Percentiles rank a stretch among this genome's conserved stretches.
Evolutionary conservation across 2,113 vertebrate genomes (phyloP).

Genomic region (Perognathus longimembris): DNA sequence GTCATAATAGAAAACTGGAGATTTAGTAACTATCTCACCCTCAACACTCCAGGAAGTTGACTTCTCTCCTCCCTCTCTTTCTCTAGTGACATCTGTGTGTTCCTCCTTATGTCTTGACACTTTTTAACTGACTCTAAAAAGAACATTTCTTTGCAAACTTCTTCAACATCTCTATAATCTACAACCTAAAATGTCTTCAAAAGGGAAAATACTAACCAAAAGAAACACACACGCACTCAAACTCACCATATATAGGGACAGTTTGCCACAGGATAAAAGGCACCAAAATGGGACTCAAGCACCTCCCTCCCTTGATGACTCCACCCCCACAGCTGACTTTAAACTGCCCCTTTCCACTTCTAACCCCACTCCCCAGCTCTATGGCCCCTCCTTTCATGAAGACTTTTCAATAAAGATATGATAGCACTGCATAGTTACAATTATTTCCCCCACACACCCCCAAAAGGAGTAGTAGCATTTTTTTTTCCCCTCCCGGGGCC

Average conservation of each 20-base stretch:
- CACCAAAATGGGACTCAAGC: slow-evolving; percentile 17
- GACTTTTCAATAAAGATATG: slow-evolving; percentile 67
- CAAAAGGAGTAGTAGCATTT: slow-evolving; percentile 73
- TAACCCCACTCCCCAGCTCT: slow-evolving; percentile 51
- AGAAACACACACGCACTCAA: not conserved
- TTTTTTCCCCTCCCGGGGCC: slow-evolving; percentile 69
- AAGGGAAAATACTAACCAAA: slow-evolving; percentile 4
- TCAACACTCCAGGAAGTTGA: not conserved
- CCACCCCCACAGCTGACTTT: not conserved
- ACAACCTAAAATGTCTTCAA: slow-evolving; percentile 30
- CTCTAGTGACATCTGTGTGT: slow-evolving; percentile 6
- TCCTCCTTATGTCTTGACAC: slow-evolving; percentile 62
- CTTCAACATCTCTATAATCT: slow-evolving; percentile 30
- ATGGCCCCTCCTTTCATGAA: slow-evolving; percentile 34
- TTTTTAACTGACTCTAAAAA: slow-evolving; percentile 56
- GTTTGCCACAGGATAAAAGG: slow-evolving; percentile 20
- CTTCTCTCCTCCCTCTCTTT: not conserved
- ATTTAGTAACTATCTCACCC: slow-evolving; percentile 26
- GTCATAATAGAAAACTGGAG: not conserved
- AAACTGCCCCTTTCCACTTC: slow-evolving; percentile 62
- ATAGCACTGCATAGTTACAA: slow-evolving; percentile 45
- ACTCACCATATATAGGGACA: slow-evolving; percentile 36
- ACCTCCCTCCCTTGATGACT: not conserved
- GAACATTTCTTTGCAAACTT: slow-evolving; percentile 32
- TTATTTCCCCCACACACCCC: not conserved